Percentiles rank a stretch among this genome's conserved stretches.
phyloP scores from a whole-genome alignment of 2,797 vertebrate genomes.

The Microcaecilia unicolor region DNA sequence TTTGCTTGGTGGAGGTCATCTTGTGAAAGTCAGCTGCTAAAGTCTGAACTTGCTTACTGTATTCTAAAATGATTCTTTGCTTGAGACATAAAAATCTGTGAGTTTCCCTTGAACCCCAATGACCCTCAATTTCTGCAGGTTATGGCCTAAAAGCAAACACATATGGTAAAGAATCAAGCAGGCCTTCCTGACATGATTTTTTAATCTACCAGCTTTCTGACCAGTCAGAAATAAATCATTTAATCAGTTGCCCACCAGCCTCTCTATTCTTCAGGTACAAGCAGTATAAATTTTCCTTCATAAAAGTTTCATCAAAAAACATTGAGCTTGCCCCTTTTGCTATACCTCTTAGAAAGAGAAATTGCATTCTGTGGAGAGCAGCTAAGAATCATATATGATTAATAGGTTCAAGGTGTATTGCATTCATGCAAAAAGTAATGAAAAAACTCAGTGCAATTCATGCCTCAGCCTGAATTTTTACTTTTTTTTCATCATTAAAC shows the following conservation, averaged over 20 bases:
- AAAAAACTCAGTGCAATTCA: no score
- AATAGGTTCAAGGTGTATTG: neutral
- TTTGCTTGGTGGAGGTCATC: no score
- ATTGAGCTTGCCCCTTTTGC: neutral
- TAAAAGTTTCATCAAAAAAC: conserved; percentile 30
- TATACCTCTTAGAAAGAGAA: conserved; percentile 18
- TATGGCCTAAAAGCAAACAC: neutral
- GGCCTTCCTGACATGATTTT: conserved; percentile 10
- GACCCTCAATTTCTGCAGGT: conserved; percentile 5
- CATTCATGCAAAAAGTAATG: neutral
- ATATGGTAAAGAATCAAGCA: neutral
- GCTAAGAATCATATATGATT: neutral
- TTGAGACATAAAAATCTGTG: neutral
- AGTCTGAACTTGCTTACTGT: neutral
- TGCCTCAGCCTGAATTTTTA: no score
- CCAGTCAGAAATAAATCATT: conserved; percentile 15
- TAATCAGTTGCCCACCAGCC: conserved; percentile 10
- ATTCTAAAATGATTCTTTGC: conserved; percentile 1
- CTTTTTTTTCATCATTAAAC: no score
- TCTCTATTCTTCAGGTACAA: conserved; percentile 2
- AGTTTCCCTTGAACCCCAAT: conserved; percentile 12
- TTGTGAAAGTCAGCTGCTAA: neutral
- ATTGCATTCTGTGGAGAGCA: conserved; percentile 9
- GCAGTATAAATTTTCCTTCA: conserved; percentile 19
- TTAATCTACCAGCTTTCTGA: conserved; percentile 17